Percentiles rank a stretch among this genome's conserved stretches.
These are phyloP conservation scores for Papilio machaon DNA, from an alignment of 1,140 invertebrate species.

Conservation along the genomic window DNA sequence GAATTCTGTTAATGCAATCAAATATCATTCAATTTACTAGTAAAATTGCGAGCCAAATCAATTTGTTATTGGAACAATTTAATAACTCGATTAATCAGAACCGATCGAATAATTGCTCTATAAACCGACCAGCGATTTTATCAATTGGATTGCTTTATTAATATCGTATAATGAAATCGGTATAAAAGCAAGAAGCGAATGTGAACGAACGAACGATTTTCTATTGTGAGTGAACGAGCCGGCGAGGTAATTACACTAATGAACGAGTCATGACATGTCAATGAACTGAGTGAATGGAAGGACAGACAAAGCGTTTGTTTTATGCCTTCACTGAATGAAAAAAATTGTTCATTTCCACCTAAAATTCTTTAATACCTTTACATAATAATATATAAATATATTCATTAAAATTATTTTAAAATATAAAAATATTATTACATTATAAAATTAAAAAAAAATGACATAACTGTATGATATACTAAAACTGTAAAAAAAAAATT, in stretches of 20 bases:
- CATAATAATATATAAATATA: too few species aligned
- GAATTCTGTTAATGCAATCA: slow-evolving; percentile 23
- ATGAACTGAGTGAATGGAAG: slow-evolving; percentile 41
- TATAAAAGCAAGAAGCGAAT: slow-evolving; percentile 5
- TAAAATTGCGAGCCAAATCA: slow-evolving; percentile 32
- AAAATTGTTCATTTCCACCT: background rate
- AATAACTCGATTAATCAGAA: slow-evolving; percentile 34
- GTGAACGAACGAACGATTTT: slow-evolving; percentile 13
- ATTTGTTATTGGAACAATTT: slow-evolving; percentile 38
- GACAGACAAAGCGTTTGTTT: slow-evolving; percentile 31
- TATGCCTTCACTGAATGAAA: background rate
- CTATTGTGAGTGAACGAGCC: slow-evolving; percentile 35
- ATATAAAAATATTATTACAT: too few species aligned
- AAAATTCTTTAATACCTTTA: too few species aligned
- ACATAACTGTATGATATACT: too few species aligned
- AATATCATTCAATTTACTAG: slow-evolving; percentile 21
- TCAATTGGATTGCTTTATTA: slow-evolving; percentile 35
- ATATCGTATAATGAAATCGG: slow-evolving; percentile 28
- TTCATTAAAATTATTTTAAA: too few species aligned
- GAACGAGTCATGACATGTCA: slow-evolving; percentile 42
- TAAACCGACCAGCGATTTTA: slow-evolving; percentile 33
- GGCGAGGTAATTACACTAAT: slow-evolving; percentile 43
- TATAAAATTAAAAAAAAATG: too few species aligned
- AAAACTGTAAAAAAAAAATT: too few species aligned
- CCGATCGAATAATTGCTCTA: slow-evolving; percentile 32